A percentile compares a stretch with the other conserved stretches of the same genome.
These are phyloP conservation scores for Microtus pennsylvanicus DNA, from an alignment of 2,113 vertebrate genomes.

Conservation along the genomic window DNA sequence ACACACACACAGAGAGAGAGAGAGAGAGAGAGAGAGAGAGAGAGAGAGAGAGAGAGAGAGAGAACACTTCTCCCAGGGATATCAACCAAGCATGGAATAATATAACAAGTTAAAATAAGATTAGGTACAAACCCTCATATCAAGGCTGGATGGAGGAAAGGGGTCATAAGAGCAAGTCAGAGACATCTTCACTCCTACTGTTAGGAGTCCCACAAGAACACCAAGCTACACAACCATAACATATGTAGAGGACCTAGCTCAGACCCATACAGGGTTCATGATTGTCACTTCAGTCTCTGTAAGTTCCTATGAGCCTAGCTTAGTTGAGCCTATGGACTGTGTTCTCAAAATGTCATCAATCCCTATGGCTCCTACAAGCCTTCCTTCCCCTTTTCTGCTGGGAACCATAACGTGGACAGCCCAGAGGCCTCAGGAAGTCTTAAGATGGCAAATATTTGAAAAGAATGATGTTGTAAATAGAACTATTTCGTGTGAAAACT, in stretches of 20 bases:
- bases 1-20: no score
- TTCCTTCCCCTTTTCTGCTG: background rate
- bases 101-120: background rate
- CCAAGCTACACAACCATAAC: no score
- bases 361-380: background rate
- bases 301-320: background rate
- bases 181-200: no score
- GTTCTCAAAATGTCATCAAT: background rate
- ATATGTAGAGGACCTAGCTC: background rate
- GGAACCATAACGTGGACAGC: background rate
- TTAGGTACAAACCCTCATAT: background rate
- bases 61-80: background rate
- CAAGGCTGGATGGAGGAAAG: background rate
- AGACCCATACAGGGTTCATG: background rate
- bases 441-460: background rate
- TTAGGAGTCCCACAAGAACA: no score
- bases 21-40: no score
- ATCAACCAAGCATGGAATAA: background rate
- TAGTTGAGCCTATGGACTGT: background rate
- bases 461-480: background rate
- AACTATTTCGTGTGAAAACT: conserved; percentile 23
- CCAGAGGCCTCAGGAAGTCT: background rate
- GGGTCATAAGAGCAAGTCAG: no score
- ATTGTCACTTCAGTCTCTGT: background rate
- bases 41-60: no score